These are phyloP conservation scores for Drosophila nikananu DNA, from an alignment of 1,140 invertebrate genomes.

Conservation along the genomic window DNA sequence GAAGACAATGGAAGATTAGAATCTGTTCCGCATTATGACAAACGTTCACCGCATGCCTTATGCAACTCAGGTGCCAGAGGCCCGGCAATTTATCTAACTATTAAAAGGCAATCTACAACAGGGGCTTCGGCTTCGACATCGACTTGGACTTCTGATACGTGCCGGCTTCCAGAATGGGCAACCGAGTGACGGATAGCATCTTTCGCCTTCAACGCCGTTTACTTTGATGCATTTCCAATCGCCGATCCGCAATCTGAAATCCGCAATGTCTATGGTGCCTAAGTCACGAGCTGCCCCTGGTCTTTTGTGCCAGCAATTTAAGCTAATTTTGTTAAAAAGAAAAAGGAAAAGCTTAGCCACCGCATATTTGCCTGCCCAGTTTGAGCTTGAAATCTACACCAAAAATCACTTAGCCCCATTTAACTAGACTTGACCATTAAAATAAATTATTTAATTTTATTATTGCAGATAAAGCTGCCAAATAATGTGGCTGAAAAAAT, in stretches of 20 bases:
- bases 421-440: conserved; percentile 63
- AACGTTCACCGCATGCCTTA: conserved; percentile 55
- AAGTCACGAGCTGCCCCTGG: conserved; percentile 64
- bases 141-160: conserved; percentile 57
- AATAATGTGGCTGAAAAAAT: conserved; percentile 55
- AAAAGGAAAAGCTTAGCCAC: conserved; percentile 13
- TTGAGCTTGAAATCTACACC: conserved; percentile 64
- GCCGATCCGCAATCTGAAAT: conserved; percentile 40
- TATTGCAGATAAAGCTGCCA: conserved; percentile 66
- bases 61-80: conserved; percentile 72
- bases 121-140: conserved; percentile 20
- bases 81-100: conserved; percentile 58
- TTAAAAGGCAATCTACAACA: conserved; percentile 61
- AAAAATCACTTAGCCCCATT: conserved; percentile 81
- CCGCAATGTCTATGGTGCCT: conserved; percentile 36
- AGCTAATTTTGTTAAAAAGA: conserved; percentile 57
- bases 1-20: conserved; percentile 16
- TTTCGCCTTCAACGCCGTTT: conserved; percentile 58
- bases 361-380: conserved; percentile 60
- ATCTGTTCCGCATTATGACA: conserved; percentile 78
- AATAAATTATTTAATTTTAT: conserved; percentile 84
- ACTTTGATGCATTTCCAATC: conserved; percentile 61
- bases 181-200: conserved; percentile 61
- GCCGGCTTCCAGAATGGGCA: conserved; percentile 46
- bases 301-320: conserved; percentile 54